These are phyloP conservation scores for Harpagifer antarcticus DNA, from an alignment of 2,797 vertebrate species.

Conservation along the genomic window DNA sequence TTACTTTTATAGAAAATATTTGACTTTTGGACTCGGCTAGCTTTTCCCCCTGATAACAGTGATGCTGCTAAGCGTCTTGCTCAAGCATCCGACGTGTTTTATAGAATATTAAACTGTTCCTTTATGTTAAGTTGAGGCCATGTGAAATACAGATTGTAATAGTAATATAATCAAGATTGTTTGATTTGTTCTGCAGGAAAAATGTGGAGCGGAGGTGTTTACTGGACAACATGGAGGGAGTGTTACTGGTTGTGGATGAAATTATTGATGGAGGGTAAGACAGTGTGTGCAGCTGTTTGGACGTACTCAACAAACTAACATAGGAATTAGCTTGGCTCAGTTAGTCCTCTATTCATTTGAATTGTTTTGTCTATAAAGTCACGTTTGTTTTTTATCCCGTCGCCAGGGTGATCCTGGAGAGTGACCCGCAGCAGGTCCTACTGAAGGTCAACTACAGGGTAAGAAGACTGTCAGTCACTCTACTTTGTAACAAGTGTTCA, in stretches of 20 bases:
- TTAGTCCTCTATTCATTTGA: background rate
- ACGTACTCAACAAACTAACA: background rate
- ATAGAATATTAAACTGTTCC: background rate
- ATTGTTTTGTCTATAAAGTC: background rate
- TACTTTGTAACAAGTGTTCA: background rate
- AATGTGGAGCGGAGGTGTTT: constrained; percentile 91
- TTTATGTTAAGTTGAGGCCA: background rate
- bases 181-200: constrained; percentile 81
- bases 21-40: background rate
- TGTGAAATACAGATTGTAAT: background rate
- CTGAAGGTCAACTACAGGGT: constrained; percentile 95
- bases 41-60: background rate
- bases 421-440: constrained; percentile 92
- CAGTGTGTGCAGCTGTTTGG: background rate
- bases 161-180: background rate
- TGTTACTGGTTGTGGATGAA: constrained; percentile 92
- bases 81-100: background rate
- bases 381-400: constrained; percentile 39
- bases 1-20: background rate
- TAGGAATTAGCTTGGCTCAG: background rate
- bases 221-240: constrained; percentile 94
- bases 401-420: constrained; percentile 93
- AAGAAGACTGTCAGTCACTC: constrained; percentile 63
- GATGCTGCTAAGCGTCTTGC: background rate
- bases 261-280: constrained; percentile 91